Percentiles rank a stretch among this genome's conserved stretches.
Evolutionary conservation across 2,797 vertebrate genomes (phyloP).

Genomic region (Peromyscus aztecus): DNA sequence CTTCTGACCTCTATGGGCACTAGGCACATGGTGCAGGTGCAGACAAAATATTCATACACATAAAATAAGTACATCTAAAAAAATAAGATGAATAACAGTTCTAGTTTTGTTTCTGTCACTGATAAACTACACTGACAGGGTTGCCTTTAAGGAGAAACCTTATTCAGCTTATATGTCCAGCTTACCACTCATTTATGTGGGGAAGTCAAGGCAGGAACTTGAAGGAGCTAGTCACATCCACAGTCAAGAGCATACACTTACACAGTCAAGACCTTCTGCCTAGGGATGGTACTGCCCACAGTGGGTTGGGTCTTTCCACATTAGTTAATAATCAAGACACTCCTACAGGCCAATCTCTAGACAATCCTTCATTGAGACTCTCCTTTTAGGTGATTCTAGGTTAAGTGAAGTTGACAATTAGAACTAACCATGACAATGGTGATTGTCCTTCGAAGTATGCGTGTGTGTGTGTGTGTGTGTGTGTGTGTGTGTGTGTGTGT

Average conservation of each 20-base stretch:
- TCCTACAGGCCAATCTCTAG: too few relatives aligned
- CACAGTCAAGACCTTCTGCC: too few relatives aligned
- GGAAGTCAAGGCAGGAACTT: neutral
- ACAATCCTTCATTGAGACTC: too few relatives aligned
- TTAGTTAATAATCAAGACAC: too few relatives aligned
- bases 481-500: too few relatives aligned
- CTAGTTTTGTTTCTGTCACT: too few relatives aligned
- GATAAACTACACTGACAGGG: too few relatives aligned
- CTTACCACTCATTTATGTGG: neutral
- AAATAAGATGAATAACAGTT: neutral
- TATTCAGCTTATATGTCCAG: neutral
- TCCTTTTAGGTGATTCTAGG: neutral
- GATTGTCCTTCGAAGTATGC: neutral
- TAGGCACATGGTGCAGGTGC: too few relatives aligned
- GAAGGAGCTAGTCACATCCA: neutral
- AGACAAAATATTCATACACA: neutral
- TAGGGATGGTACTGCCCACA: too few relatives aligned
- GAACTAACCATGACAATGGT: neutral
- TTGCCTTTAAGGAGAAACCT: too few relatives aligned
- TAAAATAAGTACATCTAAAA: neutral
- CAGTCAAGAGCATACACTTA: too few relatives aligned
- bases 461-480: accelerated
- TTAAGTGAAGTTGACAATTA: neutral
- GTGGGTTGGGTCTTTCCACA: too few relatives aligned
- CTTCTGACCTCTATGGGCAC: neutral